These are phyloP conservation scores for Sinocyclocheilus grahami DNA, from an alignment of 2,113 vertebrate genomes.

Conservation along the genomic window DNA sequence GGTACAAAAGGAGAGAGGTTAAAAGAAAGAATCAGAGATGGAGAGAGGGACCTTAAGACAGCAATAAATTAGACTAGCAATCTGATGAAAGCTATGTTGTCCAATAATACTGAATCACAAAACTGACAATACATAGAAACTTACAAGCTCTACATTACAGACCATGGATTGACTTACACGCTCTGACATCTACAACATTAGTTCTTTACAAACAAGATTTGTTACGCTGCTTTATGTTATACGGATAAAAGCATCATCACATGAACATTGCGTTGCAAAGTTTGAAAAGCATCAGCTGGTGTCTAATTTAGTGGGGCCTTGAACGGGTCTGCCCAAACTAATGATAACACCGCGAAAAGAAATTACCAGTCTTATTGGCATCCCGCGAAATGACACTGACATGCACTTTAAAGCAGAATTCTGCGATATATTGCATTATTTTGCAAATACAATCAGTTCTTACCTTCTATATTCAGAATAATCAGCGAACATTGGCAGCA, in stretches of 20 bases:
- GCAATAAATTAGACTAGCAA: neutral
- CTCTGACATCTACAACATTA: neutral
- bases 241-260: neutral
- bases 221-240: neutral
- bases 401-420: neutral
- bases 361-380: neutral
- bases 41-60: neutral
- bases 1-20: neutral
- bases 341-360: neutral
- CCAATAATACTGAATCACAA: neutral
- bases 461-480: constrained; percentile 6
- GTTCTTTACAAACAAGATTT: neutral
- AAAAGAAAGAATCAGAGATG: neutral
- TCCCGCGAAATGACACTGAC: neutral
- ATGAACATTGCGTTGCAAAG: neutral
- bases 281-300: neutral
- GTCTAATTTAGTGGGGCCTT: neutral
- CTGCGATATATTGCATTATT: neutral
- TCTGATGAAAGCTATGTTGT: too few relatives aligned
- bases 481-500: neutral
- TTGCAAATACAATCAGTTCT: neutral
- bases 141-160: neutral
- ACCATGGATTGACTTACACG: neutral
- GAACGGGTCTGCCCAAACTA: constrained; percentile 9
- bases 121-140: neutral